Conservation (phyloP, 2,797 vertebrate genomes). For the Clarias fuscus region DNA sequence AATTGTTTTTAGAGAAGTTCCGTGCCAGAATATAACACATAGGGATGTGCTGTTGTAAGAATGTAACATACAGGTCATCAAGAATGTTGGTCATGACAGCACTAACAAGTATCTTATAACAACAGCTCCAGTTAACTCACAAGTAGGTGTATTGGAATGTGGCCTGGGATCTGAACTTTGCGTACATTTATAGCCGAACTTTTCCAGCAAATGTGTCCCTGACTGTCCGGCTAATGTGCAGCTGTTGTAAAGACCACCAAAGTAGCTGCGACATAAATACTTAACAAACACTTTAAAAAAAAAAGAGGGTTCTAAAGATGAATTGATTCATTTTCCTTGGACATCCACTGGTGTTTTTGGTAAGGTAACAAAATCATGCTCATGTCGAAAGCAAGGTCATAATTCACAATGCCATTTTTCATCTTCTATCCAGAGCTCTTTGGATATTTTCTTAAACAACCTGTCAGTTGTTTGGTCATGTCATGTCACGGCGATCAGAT, state of each 20-base stretch:
- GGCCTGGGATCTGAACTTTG: background rate
- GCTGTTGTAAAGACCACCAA: slow-evolving; percentile 59
- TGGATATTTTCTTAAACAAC: background rate
- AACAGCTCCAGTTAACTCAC: background rate
- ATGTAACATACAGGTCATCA: background rate
- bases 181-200: background rate
- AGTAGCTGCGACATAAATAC: background rate
- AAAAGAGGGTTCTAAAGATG: background rate
- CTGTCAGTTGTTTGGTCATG: background rate
- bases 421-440: background rate
- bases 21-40: background rate
- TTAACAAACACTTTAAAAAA: background rate
- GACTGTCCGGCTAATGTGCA: slow-evolving; percentile 58
- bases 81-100: background rate
- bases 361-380: background rate
- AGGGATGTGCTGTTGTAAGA: background rate
- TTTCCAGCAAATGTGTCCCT: slow-evolving; percentile 53
- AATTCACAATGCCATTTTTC: background rate
- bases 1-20: background rate
- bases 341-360: background rate
- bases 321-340: background rate
- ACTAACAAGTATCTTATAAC: slow-evolving; percentile 2
- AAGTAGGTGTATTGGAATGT: slow-evolving; percentile 9
- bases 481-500: background rate
- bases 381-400: background rate